Base-by-base conservation (phyloP, 2,888 invertebrate genomes). In the Tyria jacobaeae region DNA sequence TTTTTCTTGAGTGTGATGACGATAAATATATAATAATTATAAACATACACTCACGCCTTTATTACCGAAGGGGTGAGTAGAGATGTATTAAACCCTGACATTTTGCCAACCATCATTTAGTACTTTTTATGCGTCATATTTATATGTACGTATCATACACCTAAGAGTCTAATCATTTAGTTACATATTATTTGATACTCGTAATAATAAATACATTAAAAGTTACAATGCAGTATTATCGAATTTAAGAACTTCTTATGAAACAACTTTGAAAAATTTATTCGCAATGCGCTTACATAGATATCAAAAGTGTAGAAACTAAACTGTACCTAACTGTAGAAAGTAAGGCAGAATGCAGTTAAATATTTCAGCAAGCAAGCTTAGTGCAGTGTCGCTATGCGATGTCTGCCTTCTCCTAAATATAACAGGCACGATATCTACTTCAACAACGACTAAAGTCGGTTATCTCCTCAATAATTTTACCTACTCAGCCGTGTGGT, bases 321-420 rank as follows among this genome's bases (percentile, higher is more conserved):
- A 66, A 68, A 48, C 68, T 67, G 60, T n/a, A n/a, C n/a, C n/a
- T n/a, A n/a, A n/a, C n/a, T n/a, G n/a, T n/a, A 60, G 41, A 60
- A 31, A 64, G 52, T 70, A 76, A 70, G 77, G 73, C 75, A 75
- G 73, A 74, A 76, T 84, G 84, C 85, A 78, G 82, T 68, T 79
- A 79, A 81, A 84, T 85, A 84, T 80, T 84, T 83, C 83, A 82
- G 69, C 76, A 82, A 71, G 66, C 64, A 57, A 68, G n/a, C 52
- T 47, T 64, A 55, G 66, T 60, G 73, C 60, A 56, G 60, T 64
- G 73, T 66, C 70, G 70, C 60, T 63, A 39, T 67, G 71, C 62
- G 64, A 53, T 70, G 68, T 64, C 66, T 70, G 71, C 62, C 77
- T 70, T 60, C 77, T 69, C 71, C 70, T 75, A 75, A 79, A 78